Conservation (phyloP, 2,113 vertebrate species). For the rabbit (Oryctolagus cuniculus) region mOryCun1.1 NC_091442.1:36552501-36553000, state of each 20-base stretch:
- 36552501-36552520: not conserved
- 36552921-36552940: not conserved
- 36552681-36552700: not conserved
- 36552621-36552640: not conserved
- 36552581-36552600: not conserved
- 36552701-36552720: not conserved
- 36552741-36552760: not conserved
- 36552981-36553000: slow-evolving; percentile 8
- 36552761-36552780: not conserved
- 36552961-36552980: not conserved
- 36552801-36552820: not conserved
- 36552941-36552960: not conserved
- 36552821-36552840: not conserved
- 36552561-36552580: not conserved
- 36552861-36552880: not conserved
- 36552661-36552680: not conserved
- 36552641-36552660: slow-evolving; percentile 33
- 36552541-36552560: not conserved
- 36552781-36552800: not conserved
- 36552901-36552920: not conserved
- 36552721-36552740: not conserved
- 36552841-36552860: not conserved
- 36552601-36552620: not conserved
- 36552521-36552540: not conserved
- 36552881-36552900: not conserved